Base-by-base conservation (phyloP, 2,888 invertebrate genomes). In the Eupithecia subfuscata region DNA sequence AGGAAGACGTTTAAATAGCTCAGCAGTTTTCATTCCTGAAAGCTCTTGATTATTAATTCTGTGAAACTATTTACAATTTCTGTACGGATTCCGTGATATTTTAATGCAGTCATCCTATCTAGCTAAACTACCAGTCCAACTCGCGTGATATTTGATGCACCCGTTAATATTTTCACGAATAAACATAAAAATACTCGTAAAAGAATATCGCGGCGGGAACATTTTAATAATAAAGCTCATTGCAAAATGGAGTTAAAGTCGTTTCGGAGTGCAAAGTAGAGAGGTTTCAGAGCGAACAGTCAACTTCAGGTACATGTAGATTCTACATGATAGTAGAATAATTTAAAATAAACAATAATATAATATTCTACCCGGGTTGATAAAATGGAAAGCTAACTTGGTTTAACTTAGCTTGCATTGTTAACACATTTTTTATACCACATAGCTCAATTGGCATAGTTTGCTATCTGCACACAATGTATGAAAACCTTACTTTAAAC, bases 101-200 rank as follows among this genome's bases (percentile, higher is more conserved):
- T 45, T 45, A 45, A 45, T 18, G 6, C 45, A 18, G 45, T 45
- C 18, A 11, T 12, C 12, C n/a, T 52, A 48, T 48, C 48, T 48
- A 16, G 18, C 18, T 16, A 18, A 18, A 48, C 16, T 71, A 71
- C 64, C 52, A 64, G 52, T 34, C 63, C 34, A 45, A 60, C 48
- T 74, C 70, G 77, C 79, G 76, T 74, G 74, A 71, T 78, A 78
- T 79, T 75, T 71, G 79, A 78, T 81, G 78, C 81, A 78, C 69
- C 74, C 70, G 70, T 80, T 80, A 80, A 80, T 80, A 79, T 75
- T 74, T 75, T 75, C 67, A 64, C 75, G 78, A 64, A 80, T 81
- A 75, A 78, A 75, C 78, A 78, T 81, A 81, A 81, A 81, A 79
- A 79, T 78, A 75, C 74, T 80, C 81, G 78, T 81, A 80, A 80